Evolutionary conservation across 2,888 invertebrate genomes (phyloP), one percentile per base, ranked within the genome.

Genomic region (Cephus pulcher): DNA sequence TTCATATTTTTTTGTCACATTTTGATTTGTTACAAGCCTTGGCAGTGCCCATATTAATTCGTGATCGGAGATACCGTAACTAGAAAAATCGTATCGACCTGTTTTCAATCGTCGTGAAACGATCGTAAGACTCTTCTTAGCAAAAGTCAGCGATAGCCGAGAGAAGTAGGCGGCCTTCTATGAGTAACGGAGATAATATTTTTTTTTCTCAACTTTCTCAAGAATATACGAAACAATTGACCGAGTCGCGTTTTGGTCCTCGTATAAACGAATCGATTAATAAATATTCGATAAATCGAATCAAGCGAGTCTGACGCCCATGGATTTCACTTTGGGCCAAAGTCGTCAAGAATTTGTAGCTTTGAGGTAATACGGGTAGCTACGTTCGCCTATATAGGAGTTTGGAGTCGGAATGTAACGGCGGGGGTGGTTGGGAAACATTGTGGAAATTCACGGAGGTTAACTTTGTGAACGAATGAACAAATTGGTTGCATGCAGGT

Each of bases 1-100:
- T 23, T 56, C 15, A 9, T 56, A 56, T 23, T 9, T 23, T 56
- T 56, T 78, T 75, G 12, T 71, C 34, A 35, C 80, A 80, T 81
- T 80, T 82, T 82, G 82, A 80, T 88, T 88, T 86, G 82, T 88
- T 85, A 84, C 86, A 69, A 87, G 87, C 86, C 87, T 85, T 88
- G 89, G 89, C 89, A 89, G 89, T 89, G 89, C 86, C 88, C 84
- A 83, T 89, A 84, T 86, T 87, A 88, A 86, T 88, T 87, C 81
- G 73, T 83, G 80, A 81, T 78, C 77, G 82, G 81, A 80, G 33
- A 30, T 68, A 70, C 11, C 30, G 70, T 32, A 34, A 71, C 3
- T 71, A 71, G 32, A 33, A 33, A 71, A 34, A 71, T 56, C 56
- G 23, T 56, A 23, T 56, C 23, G 56, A 56, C 9, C 56, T 56